Evolutionary conservation across 2,888 invertebrate genomes (phyloP), one percentile per base, ranked within the genome.

Genomic region (Hyles lineata): DNA sequence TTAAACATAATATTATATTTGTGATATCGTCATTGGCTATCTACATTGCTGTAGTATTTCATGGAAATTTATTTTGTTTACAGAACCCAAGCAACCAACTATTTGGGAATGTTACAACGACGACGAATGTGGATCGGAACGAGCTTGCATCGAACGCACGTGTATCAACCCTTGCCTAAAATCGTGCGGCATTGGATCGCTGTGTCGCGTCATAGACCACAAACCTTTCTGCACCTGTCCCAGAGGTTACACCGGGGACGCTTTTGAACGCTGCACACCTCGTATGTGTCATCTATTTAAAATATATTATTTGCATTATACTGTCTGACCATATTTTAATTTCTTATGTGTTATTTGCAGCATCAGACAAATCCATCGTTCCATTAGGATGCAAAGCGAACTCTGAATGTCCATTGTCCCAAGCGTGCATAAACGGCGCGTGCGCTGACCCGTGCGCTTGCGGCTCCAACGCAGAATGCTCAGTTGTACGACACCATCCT

Each of bases 391-490:
- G 98, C 85, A 96, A 96, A 82, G 96, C 97, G 0, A 97, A 97
- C 87, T 96, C 96, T 9, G 98, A 98, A 77, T 98, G 98, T 87
- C 96, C 97, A 7, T 93, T 96, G 74, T 96, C 97, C 52, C 97
- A 98, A 91, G 97, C 98, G 1, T 98, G 98, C 86, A 95, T 98
- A 72, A 98, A 98, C 83, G 95, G 96, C 55, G 95, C 96, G 25
- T 98, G 98, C 85, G 96, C 97, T 15, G 97, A 96, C 84, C 98
- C 98, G 1, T 98, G 98, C 86, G 97, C 97, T 82, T 98, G 98
- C 83, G 98, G 98, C 70, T 94, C 96, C 2, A 96, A 98, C 84
- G 96, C 98, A 7, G 97, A 97, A 80, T 98, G 98, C 87, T 95
- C 95, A 74, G 97, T 98, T 17, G 94, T 96, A 72, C 96, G 97